Percentiles rank a stretch among this genome's conserved stretches.
Evolutionary conservation across 2,113 vertebrate genomes (phyloP).

Genomic region (Otocyon megalotis): DNA sequence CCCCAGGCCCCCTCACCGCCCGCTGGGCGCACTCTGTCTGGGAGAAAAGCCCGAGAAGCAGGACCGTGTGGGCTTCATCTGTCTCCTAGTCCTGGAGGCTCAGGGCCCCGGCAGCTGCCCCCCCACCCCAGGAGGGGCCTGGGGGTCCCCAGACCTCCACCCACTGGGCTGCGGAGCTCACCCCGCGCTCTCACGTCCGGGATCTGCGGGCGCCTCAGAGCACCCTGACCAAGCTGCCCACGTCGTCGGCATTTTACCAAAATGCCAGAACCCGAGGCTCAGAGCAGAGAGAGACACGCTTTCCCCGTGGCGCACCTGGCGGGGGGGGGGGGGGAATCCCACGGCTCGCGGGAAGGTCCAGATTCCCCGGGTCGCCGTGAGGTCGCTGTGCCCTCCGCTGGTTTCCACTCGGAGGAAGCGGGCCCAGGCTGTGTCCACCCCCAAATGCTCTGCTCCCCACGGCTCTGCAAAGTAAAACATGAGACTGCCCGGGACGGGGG

Average conservation of each 20-base stretch:
- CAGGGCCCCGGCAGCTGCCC: too few relatives aligned
- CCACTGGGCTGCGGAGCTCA: too few relatives aligned
- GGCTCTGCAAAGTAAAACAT: not conserved
- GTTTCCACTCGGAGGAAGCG: not conserved
- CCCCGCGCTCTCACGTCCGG: too few relatives aligned
- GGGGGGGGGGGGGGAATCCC: not conserved
- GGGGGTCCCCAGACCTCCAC: not conserved
- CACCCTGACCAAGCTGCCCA: not conserved
- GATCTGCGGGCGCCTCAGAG: not conserved
- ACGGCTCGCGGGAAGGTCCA: too few relatives aligned
- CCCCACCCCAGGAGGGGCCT: too few relatives aligned
- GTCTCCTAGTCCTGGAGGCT: not conserved
- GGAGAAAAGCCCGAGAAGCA: too few relatives aligned
- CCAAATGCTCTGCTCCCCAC: not conserved
- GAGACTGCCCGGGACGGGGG: too few relatives aligned
- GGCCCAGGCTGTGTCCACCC: not conserved
- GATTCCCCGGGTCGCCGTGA: too few relatives aligned
- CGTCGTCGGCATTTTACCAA: not conserved
- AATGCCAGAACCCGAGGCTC: not conserved
- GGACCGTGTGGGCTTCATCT: too few relatives aligned
- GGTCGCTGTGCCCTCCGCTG: not conserved
- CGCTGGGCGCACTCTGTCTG: not conserved
- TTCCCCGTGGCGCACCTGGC: not conserved
- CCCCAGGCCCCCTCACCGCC: not conserved
- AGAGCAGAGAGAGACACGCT: not conserved